A percentile compares a stretch with the other conserved stretches of the same genome.
Conservation (phyloP, 1,140 invertebrate species). For the Saccostrea glomerata region DNA sequence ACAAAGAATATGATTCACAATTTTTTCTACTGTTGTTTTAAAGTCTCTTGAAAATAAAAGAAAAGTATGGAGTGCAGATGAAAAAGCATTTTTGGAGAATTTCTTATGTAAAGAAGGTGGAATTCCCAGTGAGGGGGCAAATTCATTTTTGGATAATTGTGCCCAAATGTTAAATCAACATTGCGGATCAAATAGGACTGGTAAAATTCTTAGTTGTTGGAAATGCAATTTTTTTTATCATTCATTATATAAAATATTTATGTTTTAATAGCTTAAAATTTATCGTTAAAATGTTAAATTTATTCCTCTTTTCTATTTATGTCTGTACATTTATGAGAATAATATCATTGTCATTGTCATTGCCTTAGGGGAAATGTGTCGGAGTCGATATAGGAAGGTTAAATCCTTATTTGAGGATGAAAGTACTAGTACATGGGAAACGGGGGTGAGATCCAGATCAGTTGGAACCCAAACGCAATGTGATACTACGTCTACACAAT, state of each 20-base stretch:
- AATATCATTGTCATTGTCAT: no score
- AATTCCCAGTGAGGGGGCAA: background rate
- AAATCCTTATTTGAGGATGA: background rate
- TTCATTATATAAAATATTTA: background rate
- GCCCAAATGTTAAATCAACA: background rate
- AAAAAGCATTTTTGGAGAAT: background rate
- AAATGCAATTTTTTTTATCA: background rate
- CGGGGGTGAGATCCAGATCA: background rate
- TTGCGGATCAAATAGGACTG: background rate
- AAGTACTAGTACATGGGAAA: no score
- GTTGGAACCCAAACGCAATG: background rate
- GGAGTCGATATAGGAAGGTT: background rate
- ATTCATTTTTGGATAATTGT: background rate
- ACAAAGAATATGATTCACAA: no score
- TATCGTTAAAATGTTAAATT: no score
- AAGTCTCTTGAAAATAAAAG: background rate
- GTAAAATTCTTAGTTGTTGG: background rate
- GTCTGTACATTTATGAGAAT: no score
- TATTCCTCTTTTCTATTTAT: no score
- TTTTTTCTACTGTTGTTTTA: no score
- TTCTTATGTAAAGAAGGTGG: background rate
- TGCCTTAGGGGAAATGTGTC: constrained; percentile 4
- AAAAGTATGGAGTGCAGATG: background rate
- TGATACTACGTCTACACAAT: background rate
- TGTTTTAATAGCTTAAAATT: no score